These are phyloP conservation scores for Struthio camelus DNA, from an alignment of 2,113 vertebrate species.

Conservation along the genomic window DNA sequence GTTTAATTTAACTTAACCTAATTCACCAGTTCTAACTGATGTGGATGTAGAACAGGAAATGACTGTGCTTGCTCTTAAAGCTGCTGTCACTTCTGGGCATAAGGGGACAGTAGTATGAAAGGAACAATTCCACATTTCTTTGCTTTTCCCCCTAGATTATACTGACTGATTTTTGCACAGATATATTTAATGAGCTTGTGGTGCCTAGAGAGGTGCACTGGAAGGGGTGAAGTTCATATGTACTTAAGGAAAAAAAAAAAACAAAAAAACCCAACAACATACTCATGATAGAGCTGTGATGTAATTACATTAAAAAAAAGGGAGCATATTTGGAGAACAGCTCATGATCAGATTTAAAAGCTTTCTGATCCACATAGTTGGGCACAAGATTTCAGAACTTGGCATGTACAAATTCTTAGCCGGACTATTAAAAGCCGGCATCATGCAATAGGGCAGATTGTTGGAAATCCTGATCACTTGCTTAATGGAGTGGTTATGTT, in stretches of 20 bases:
- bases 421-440: background rate
- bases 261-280: accelerated
- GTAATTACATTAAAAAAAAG: background rate
- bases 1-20: background rate
- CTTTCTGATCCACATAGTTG: background rate
- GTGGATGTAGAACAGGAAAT: background rate
- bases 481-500: background rate
- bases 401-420: background rate
- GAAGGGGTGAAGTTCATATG: background rate
- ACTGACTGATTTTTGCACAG: background rate
- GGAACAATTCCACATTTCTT: background rate
- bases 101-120: background rate
- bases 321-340: background rate
- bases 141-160: background rate
- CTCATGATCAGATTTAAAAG: background rate
- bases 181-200: background rate
- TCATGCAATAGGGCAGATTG: background rate
- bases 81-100: background rate
- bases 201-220: background rate
- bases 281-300: background rate
- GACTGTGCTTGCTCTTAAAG: background rate
- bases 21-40: background rate
- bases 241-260: background rate
- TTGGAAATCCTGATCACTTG: background rate
- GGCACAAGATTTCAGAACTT: background rate